phyloP scores from a whole-genome alignment of 2,888 invertebrate genomes.

The Hydroisotoma schaefferi region DNA sequence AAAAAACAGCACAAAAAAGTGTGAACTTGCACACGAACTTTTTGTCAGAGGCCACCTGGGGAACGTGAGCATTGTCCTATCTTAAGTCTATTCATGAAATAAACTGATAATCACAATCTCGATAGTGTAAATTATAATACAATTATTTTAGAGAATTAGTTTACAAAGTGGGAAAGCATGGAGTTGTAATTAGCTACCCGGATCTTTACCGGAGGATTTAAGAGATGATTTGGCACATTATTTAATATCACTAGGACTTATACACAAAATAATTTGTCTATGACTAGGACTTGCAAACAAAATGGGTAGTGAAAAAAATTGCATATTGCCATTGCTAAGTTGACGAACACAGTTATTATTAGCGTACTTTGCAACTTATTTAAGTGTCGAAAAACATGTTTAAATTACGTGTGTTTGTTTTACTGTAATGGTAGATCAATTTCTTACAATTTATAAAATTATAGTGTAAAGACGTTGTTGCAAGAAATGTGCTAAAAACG shows the following conservation, averaged over 20 bases:
- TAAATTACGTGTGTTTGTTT: not conserved
- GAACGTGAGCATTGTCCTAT: slow-evolving; percentile 6
- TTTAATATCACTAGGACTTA: no score
- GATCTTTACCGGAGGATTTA: slow-evolving; percentile 7
- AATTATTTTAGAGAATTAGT: not conserved
- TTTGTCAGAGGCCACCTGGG: not conserved
- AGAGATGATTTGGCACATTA: no score
- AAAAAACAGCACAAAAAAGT: no score
- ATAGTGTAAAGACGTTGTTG: no score
- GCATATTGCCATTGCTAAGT: not conserved
- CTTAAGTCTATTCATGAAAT: not conserved
- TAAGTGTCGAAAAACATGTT: not conserved
- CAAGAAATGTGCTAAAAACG: no score
- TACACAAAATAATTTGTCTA: no score
- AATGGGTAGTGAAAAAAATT: not conserved
- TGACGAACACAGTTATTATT: not conserved
- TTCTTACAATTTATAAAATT: no score
- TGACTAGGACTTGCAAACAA: no score
- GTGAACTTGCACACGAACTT: not conserved
- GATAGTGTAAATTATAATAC: not conserved
- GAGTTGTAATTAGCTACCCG: slow-evolving; percentile 6
- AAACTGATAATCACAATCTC: not conserved
- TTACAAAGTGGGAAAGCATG: no score
- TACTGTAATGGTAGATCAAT: no score
- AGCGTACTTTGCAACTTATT: not conserved